Evolutionary conservation across 2,888 invertebrate species (phyloP), one percentile per base, ranked within the genome.

Genomic region (Zygothrica quintamaculata): DNA sequence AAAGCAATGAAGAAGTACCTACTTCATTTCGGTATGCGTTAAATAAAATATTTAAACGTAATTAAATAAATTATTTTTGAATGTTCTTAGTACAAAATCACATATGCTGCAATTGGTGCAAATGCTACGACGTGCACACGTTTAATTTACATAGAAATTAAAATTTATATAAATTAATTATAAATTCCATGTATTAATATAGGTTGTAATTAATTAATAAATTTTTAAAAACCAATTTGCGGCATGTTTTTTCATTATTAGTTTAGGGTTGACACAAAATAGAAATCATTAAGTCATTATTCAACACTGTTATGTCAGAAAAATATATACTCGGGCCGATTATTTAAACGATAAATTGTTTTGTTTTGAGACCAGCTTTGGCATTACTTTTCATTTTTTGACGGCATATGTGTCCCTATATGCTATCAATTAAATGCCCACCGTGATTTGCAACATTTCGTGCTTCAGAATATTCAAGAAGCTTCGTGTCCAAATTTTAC

Each of bases 391-490:
- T 44, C 43, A 51, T 26, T 60, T 77, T 77, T 65, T 8, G n/a
- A 31, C 7, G 31, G n/a, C 31, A 46, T 55, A 43, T 46, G 44
- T 46, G 18, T 47, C 13, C 26, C 29, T n/a, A 18, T 15, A 47
- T 51, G 33, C 46, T 47, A 34, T 43, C 11, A 65, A 46, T 37
- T 18, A 56, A 42, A 40, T 7, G 11, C 18, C 15, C 9, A 51
- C 16, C 40, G 78, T 81, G 87, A 81, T 65, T 81, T 81, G 79
- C 87, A 85, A 43, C 47, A 69, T 46, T 78, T 29, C n/a, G 46
- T 31, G 43, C 34, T 31, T 50, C 25, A 62, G 77, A 73, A 75
- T 65, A 55, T 75, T 73, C 72, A 65, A 71, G 72, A 73, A 74
- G 47, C 55, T 64, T 76, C 73, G 69, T 40, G 56, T n/a, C 37